A percentile compares a stretch with the other conserved stretches of the same genome.
These are phyloP conservation scores for Gymnarchus niloticus DNA, from an alignment of 2,113 vertebrate genomes.

Conservation along the genomic window DNA sequence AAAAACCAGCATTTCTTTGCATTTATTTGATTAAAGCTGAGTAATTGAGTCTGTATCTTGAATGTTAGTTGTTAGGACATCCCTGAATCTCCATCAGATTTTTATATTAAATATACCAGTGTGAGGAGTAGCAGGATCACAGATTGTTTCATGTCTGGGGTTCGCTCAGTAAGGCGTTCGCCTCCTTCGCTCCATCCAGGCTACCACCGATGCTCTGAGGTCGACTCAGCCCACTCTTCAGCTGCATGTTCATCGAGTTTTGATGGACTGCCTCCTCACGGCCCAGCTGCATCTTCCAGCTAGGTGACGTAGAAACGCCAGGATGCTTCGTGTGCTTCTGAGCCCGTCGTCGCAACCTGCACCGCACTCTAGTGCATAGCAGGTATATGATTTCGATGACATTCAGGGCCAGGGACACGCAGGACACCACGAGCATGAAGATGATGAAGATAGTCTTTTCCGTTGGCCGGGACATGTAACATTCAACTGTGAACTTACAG, in stretches of 20 bases:
- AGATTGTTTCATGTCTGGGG: constrained; percentile 24
- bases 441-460: constrained; percentile 79
- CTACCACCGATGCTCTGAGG: constrained; percentile 39
- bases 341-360: constrained; percentile 24
- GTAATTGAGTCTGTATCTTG: neutral
- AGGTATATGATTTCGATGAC: constrained; percentile 66
- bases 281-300: constrained; percentile 22
- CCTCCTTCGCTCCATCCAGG: constrained; percentile 58
- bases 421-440: constrained; percentile 70
- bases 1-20: neutral
- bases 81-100: neutral
- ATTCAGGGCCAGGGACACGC: constrained; percentile 64
- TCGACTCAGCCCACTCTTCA: constrained; percentile 44
- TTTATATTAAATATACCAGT: neutral
- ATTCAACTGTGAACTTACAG: constrained; percentile 72
- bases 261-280: constrained; percentile 39
- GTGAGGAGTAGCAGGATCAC: neutral
- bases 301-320: constrained; percentile 12
- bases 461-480: constrained; percentile 74
- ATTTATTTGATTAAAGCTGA: neutral
- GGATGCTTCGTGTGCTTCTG: constrained; percentile 31
- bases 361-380: constrained; percentile 47
- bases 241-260: constrained; percentile 56
- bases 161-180: constrained; percentile 46
- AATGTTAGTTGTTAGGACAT: neutral